phyloP scores from a whole-genome alignment of 2,888 invertebrate species.

The Pantelozetes paolii region DNA sequence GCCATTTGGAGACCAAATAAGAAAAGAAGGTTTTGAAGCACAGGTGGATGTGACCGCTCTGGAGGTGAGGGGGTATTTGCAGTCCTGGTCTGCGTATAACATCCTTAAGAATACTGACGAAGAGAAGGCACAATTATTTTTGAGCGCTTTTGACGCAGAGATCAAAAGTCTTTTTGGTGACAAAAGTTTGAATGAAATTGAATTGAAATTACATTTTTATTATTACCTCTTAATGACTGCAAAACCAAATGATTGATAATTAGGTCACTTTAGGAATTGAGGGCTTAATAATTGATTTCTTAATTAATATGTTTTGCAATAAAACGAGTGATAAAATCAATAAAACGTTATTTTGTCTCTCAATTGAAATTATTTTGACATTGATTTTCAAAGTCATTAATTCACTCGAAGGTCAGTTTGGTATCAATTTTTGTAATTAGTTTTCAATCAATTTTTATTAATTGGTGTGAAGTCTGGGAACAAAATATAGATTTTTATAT shows the following conservation, averaged over 20 bases:
- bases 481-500: no score
- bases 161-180: conserved; percentile 28
- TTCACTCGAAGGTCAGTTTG: no score
- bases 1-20: conserved; percentile 41
- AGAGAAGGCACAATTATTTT: conserved; percentile 36
- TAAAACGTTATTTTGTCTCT: no score
- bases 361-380: no score
- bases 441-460: no score
- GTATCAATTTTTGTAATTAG: no score
- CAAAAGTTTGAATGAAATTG: conserved; percentile 35
- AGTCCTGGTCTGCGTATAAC: conserved; percentile 45
- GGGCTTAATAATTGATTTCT: no score
- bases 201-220: conserved; percentile 40
- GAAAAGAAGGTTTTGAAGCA: conserved; percentile 31
- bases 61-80: conserved; percentile 44
- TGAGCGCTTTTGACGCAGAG: conserved; percentile 34
- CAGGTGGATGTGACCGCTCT: conserved; percentile 30
- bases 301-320: no score
- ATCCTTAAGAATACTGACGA: conserved; percentile 40
- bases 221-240: conserved; percentile 42
- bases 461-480: no score
- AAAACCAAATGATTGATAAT: conserved; percentile 12
- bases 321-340: no score
- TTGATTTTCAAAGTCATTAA: no score
- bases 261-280: neutral